These are phyloP conservation scores for Pluvialis apricaria DNA, from an alignment of 2,113 vertebrate species.

Conservation along the genomic window DNA sequence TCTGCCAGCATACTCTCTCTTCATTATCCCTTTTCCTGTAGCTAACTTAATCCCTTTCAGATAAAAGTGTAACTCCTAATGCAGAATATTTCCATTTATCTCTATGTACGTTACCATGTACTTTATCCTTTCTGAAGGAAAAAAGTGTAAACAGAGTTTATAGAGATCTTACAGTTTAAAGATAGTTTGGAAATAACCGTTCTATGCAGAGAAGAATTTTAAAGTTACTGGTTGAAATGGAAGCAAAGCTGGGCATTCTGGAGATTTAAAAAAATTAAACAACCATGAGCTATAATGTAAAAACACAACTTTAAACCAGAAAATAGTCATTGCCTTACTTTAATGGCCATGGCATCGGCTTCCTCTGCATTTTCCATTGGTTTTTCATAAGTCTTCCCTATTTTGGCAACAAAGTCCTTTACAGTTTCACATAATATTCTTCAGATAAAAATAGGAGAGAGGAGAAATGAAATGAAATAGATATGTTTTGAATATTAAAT, in stretches of 20 bases:
- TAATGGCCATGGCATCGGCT: constrained; percentile 86
- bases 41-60: background rate
- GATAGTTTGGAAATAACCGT: background rate
- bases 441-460: constrained; percentile 24
- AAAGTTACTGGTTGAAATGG: background rate
- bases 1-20: background rate
- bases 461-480: background rate
- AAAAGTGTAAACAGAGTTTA: background rate
- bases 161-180: background rate
- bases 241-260: background rate
- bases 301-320: background rate
- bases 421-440: constrained; percentile 97
- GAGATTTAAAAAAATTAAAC: background rate
- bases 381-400: constrained; percentile 91
- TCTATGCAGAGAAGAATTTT: background rate
- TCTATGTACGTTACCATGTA: background rate
- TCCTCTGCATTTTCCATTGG: constrained; percentile 85
- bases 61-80: background rate
- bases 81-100: background rate
- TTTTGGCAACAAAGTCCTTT: constrained; percentile 96
- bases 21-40: background rate
- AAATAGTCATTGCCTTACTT: constrained; percentile 76
- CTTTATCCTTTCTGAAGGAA: background rate
- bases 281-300: background rate
- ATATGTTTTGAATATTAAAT: background rate